Conservation (phyloP, 2,888 invertebrate species). For the Vannuccia rotundouncinata region DNA sequence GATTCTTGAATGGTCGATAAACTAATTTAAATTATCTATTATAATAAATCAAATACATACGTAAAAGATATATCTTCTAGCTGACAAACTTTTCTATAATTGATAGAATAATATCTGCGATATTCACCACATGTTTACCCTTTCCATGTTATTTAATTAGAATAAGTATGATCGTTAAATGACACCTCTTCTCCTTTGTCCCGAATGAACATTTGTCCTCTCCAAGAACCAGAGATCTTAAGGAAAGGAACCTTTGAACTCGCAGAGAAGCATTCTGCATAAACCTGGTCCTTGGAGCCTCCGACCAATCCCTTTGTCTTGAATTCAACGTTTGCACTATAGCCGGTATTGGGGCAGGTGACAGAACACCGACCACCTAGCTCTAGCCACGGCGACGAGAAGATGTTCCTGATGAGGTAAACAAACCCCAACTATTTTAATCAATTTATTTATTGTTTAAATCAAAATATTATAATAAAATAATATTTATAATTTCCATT, state of each 20-base stretch:
- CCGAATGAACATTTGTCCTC: conserved; percentile 84
- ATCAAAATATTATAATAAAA: too few species aligned
- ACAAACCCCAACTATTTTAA: too few species aligned
- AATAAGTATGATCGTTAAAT: neutral
- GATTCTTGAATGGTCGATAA: too few species aligned
- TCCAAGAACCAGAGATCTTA: conserved; percentile 89
- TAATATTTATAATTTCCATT: too few species aligned
- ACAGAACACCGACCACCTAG: conserved; percentile 85
- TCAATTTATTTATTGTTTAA: too few species aligned
- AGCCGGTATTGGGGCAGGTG: conserved; percentile 84
- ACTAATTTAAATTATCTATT: too few species aligned
- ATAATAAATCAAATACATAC: too few species aligned
- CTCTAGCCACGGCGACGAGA: conserved; percentile 98
- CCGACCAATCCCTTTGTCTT: conserved; percentile 96
- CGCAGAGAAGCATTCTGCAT: conserved; percentile 60
- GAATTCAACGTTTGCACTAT: conserved; percentile 84
- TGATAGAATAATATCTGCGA: too few species aligned
- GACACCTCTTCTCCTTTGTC: conserved; percentile 64
- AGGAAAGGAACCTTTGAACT: conserved; percentile 75
- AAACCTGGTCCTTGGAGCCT: conserved; percentile 80
- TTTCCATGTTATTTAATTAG: neutral
- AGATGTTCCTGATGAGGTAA: conserved; percentile 90
- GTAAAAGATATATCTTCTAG: too few species aligned
- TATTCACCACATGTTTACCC: too few species aligned
- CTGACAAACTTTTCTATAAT: too few species aligned